Evolutionary conservation across 1,140 invertebrate species (phyloP), one percentile per base, ranked within the genome.

Genomic region (Orchesella cincta): DNA sequence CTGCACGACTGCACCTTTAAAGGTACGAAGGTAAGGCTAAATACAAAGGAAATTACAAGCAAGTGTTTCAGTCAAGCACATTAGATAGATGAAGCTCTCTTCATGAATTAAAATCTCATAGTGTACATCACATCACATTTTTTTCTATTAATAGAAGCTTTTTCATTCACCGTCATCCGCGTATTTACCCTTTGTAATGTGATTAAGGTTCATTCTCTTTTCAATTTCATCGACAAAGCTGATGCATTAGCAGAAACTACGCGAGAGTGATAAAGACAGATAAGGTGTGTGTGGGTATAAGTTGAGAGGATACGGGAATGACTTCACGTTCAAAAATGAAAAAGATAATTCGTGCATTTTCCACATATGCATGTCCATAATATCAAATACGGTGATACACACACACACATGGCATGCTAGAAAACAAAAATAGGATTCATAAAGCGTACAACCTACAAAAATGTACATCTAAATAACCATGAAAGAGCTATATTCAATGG

Each of bases 381-480:
- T n/a, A n/a, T n/a, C n/a, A 46, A 46, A 46, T 46, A 46, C 20
- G 8, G 20, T 12, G 20, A 46, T 46, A 20, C 20, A 46, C 39
- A 46, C 39, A 46, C 20, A 46, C 20, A 12, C 39, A 46, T 46
- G 8, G 20, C 39, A 46, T 20, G 20, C 20, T 46, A 46, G 20
- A 46, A 46, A 46, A 46, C 20, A 12, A 46, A 46, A 46, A 46
- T 46, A 46, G 20, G 20, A 46, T 20, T 46, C 39, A 46, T 46
- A 20, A 46, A 46, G 39, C 39, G 39, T 46, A 12, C 39, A 46
- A 46, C 39, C 39, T 46, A 46, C 39, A 12, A 28, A 67, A 67
- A 67, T 5, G 62, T 23, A 29, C 62, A 67, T 67, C n/a, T 67
- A 67, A 67, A 67, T 23, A 67, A 33, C 62, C 62, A 67, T 67